These are phyloP conservation scores for Casuarius casuarius DNA, from an alignment of 2,113 vertebrate species.

Conservation along the genomic window DNA sequence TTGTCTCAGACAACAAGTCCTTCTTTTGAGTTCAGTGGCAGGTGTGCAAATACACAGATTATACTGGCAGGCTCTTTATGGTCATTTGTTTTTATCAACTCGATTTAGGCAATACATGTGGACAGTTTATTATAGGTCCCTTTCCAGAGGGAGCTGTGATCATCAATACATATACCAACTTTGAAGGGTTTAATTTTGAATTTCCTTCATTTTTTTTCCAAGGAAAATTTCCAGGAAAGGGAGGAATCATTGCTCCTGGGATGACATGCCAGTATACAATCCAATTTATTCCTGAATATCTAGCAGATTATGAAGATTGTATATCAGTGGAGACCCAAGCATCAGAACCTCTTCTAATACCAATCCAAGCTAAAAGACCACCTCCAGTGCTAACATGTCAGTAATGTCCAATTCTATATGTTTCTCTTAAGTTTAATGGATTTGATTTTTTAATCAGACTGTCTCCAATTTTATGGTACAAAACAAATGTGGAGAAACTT, in stretches of 20 bases:
- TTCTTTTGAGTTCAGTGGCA: background rate
- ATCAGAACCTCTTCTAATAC: constrained; percentile 82
- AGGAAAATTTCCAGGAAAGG: constrained; percentile 92
- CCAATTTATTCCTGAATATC: constrained; percentile 88
- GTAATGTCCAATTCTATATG: constrained; percentile 28
- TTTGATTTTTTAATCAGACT: background rate
- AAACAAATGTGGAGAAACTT: background rate
- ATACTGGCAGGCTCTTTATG: background rate
- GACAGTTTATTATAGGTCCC: background rate
- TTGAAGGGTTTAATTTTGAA: background rate
- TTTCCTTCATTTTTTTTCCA: background rate
- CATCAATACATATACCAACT: background rate
- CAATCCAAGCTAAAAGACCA: constrained; percentile 81
- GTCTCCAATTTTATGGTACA: background rate
- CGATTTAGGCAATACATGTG: background rate
- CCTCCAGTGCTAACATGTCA: constrained; percentile 90
- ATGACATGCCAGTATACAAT: constrained; percentile 90
- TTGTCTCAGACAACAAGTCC: background rate
- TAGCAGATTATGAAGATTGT: constrained; percentile 87
- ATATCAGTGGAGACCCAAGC: constrained; percentile 86
- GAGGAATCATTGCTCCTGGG: constrained; percentile 90
- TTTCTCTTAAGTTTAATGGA: background rate
- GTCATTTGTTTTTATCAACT: background rate
- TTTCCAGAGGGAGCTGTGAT: background rate
- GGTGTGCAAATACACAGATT: background rate